Percentiles rank a stretch among this genome's conserved stretches.
phyloP scores from a whole-genome alignment of 1,140 invertebrate species.

The Ceratosolen fusciceps region DNA sequence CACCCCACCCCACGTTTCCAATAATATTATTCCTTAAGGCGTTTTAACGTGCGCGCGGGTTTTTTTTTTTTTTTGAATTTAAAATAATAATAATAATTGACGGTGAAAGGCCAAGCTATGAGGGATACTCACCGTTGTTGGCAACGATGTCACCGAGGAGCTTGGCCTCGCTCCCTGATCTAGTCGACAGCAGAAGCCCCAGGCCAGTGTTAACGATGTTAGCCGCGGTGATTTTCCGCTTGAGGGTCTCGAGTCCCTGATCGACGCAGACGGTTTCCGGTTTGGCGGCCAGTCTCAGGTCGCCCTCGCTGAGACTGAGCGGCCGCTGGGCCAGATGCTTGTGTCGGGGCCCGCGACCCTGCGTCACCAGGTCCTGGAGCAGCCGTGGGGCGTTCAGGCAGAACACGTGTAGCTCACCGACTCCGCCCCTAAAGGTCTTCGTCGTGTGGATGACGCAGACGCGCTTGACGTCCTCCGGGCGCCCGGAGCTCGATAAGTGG shows the following conservation, averaged over 20 bases:
- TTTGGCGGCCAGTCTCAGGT: slow-evolving; percentile 61
- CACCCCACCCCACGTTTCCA: no score
- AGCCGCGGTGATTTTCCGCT: slow-evolving; percentile 59
- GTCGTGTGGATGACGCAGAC: slow-evolving; percentile 73
- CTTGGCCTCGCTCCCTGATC: slow-evolving; percentile 59
- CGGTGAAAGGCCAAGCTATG: no score
- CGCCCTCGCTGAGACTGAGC: slow-evolving; percentile 72
- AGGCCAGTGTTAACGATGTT: slow-evolving; percentile 63
- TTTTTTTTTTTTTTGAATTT: no score
- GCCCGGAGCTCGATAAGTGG: slow-evolving; percentile 68
- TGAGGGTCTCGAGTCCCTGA: slow-evolving; percentile 52
- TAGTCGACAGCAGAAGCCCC: slow-evolving; percentile 57
- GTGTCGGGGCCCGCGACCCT: slow-evolving; percentile 65
- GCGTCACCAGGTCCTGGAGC: slow-evolving; percentile 67
- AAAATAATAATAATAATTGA: no score
- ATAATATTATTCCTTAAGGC: no score
- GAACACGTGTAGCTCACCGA: slow-evolving; percentile 71
- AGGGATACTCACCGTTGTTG: slow-evolving; percentile 39
- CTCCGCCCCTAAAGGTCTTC: slow-evolving; percentile 70
- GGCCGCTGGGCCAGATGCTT: slow-evolving; percentile 58
- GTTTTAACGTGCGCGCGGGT: no score
- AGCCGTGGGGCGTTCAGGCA: slow-evolving; percentile 68
- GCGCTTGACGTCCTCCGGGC: slow-evolving; percentile 71
- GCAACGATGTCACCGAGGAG: slow-evolving; percentile 52
- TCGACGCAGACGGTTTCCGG: slow-evolving; percentile 49